phyloP scores from a whole-genome alignment of 2,797 vertebrate genomes.

The Tinamus major region DNA sequence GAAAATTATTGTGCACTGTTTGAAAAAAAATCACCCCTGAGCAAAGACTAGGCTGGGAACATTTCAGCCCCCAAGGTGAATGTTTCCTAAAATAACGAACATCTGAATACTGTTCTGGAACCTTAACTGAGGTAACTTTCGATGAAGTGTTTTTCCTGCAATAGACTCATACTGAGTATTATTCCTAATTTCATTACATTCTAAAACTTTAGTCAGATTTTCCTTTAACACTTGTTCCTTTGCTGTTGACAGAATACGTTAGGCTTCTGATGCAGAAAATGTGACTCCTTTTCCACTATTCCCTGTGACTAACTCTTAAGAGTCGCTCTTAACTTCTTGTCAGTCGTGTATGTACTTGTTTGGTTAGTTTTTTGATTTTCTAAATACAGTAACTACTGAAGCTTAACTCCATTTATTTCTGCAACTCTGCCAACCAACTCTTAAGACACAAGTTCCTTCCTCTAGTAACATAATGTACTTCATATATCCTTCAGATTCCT shows the following conservation, averaged over 20 bases:
- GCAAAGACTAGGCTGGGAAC: constrained; percentile 50
- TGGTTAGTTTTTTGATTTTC: background rate
- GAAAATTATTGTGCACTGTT: background rate
- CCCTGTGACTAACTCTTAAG: background rate
- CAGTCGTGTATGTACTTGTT: background rate
- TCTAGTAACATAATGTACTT: background rate
- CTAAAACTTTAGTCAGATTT: constrained; percentile 24
- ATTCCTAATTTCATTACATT: background rate
- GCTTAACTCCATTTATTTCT: background rate
- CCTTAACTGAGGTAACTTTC: background rate
- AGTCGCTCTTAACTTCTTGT: background rate
- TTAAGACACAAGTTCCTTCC: background rate
- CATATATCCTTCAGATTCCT: background rate
- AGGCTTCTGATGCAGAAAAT: background rate
- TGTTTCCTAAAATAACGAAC: constrained; percentile 42
- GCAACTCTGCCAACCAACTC: background rate
- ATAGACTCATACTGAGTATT: background rate
- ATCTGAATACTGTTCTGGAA: constrained; percentile 36
- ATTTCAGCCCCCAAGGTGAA: background rate
- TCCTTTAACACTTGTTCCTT: background rate
- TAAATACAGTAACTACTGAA: background rate
- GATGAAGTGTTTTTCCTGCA: background rate
- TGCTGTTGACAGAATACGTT: background rate
- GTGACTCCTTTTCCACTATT: background rate
- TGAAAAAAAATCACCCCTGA: background rate